These are phyloP conservation scores for Ctenicera cuprea DNA, from an alignment of 2,888 invertebrate genomes.

Conservation along the genomic window DNA sequence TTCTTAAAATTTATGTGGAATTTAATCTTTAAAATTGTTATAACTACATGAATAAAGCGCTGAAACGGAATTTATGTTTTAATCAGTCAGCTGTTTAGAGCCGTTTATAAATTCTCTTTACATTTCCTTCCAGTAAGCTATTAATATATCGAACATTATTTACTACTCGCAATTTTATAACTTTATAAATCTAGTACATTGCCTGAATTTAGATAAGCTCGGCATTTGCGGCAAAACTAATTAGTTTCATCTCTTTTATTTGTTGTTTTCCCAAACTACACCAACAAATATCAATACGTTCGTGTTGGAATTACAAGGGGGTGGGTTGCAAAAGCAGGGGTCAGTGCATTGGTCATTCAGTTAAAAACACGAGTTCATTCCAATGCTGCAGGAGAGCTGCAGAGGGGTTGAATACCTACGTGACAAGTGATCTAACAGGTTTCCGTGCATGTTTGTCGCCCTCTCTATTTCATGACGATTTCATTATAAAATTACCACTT, in stretches of 20 bases:
- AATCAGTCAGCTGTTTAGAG: conserved; percentile 23
- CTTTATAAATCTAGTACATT: conserved; percentile 19
- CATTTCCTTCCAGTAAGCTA: background rate
- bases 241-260: conserved; percentile 6
- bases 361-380: conserved; percentile 30
- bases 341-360: conserved; percentile 35
- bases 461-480: conserved; percentile 47
- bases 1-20: too few relatives aligned
- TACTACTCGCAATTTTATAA: conserved; percentile 14
- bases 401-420: conserved; percentile 45
- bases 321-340: conserved; percentile 34
- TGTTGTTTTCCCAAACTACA: background rate
- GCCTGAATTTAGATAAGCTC: background rate
- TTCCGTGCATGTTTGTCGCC: conserved; percentile 48
- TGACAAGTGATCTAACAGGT: conserved; percentile 53
- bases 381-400: conserved; percentile 7
- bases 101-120: conserved; percentile 29
- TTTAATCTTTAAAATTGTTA: too few relatives aligned
- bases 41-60: too few relatives aligned
- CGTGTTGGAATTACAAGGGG: background rate
- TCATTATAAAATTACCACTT: conserved; percentile 52
- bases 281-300: background rate
- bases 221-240: background rate
- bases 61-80: conserved; percentile 40
- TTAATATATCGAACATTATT: conserved; percentile 17